Percentiles rank a stretch among this genome's conserved stretches.
These are phyloP conservation scores for Chymomyza costata DNA, from an alignment of 1,140 invertebrate genomes.

Conservation along the genomic window DNA sequence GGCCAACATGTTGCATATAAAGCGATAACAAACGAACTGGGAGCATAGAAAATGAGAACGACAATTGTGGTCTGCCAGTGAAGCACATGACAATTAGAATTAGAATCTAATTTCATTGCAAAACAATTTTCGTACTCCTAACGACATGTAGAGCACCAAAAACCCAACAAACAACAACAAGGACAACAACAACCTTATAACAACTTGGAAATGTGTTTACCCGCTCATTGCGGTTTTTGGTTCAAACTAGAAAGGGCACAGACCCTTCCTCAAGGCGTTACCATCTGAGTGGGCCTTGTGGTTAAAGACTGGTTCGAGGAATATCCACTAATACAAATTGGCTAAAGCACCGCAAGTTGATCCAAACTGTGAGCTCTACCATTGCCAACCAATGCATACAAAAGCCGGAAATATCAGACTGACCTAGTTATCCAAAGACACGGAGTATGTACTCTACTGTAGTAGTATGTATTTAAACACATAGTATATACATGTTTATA, in stretches of 20 bases:
- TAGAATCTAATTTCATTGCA: constrained; percentile 63
- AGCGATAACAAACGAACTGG: too few relatives aligned
- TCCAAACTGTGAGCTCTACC: constrained; percentile 28
- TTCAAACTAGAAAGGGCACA: constrained; percentile 2
- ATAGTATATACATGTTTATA: constrained; percentile 18
- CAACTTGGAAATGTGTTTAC: constrained; percentile 47
- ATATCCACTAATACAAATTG: constrained; percentile 50
- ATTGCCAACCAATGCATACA: constrained; percentile 40
- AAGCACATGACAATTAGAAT: constrained; percentile 50
- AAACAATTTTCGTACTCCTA: constrained; percentile 61
- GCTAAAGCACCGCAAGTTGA: constrained; percentile 47
- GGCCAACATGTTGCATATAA: background rate
- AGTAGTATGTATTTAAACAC: too few relatives aligned
- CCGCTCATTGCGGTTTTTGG: constrained; percentile 50
- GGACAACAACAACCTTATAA: constrained; percentile 28
- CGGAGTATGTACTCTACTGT: too few relatives aligned
- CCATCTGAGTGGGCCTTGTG: background rate
- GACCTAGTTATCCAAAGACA: constrained; percentile 53
- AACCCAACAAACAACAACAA: constrained; percentile 11
- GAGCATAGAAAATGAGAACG: too few relatives aligned
- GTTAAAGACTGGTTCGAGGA: background rate
- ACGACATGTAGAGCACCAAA: constrained; percentile 27
- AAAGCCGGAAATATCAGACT: constrained; percentile 64
- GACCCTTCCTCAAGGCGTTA: too few relatives aligned
- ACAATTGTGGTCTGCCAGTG: constrained; percentile 20